Evolutionary conservation across 2,888 invertebrate genomes (phyloP), one percentile per base, ranked within the genome.

Genomic region (Drosophila borborema): DNA sequence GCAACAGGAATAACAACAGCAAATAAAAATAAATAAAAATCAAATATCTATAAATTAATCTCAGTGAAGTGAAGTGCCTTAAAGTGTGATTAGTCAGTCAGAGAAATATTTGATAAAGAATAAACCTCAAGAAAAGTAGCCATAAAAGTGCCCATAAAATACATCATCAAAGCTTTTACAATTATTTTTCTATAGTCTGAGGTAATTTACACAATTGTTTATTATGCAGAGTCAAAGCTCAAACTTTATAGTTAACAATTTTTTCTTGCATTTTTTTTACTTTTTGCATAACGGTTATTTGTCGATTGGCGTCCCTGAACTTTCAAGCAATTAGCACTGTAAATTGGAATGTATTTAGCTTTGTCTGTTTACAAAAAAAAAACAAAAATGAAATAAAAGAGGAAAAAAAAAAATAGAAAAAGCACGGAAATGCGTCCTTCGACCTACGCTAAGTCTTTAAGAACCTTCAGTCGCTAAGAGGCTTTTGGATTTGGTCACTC

Each of bases 401-500:
- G 7, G 14, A 6, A 0, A 10, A 18, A 45, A 46, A 2, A 18
- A n/a, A 12, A n/a, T n/a, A 7, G 20, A 23, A 46, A 23, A 48
- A 53, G 61, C 28, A 78, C 86, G 89, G 84, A 84, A 84, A 78
- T 74, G 74, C 61, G 83, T 60, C 67, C 78, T 72, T 77, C 78
- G 74, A 58, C 87, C 87, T 72, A 87, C 84, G 78, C 31, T 74
- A 41, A 55, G 23, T 7, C 41, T 55, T 12, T 55, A 28, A 89
- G 89, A 85, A 89, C 87, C 77, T 77, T 76, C 83, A 80, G 16
- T 7, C 71, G 73, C 51, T 72, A 77, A 76, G 80, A 72, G 80
- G 77, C 77, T 77, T 77, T 77, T 71, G 46, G 43, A 69, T 64
- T 62, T 43, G 23, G 23, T 34, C 20, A 67, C 16, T 68, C 85